A percentile compares a stretch with the other conserved stretches of the same genome.
phyloP scores from a whole-genome alignment of 2,797 vertebrate species.

The Graptemys geographica region DNA sequence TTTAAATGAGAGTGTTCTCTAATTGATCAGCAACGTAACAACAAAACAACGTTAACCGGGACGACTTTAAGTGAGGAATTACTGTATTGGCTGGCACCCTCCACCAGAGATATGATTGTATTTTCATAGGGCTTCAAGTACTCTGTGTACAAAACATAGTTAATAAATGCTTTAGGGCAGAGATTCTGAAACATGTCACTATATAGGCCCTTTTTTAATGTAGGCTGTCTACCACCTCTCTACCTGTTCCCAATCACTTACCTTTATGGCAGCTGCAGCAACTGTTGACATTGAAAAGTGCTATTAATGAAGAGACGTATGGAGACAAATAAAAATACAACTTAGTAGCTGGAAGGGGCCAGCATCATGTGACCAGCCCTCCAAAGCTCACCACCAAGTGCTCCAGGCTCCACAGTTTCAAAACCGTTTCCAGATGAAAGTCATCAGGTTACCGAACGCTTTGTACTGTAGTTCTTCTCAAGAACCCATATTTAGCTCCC shows the following conservation, averaged over 20 bases:
- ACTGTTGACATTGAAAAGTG: no score
- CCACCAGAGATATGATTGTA: background rate
- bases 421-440: no score
- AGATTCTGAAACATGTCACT: background rate
- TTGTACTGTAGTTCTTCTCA: background rate
- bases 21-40: no score
- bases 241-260: no score
- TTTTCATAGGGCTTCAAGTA: background rate
- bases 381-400: no score
- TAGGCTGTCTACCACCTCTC: background rate
- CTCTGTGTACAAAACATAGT: background rate
- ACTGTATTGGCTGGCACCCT: background rate
- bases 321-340: background rate
- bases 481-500: background rate
- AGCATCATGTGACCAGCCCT: no score
- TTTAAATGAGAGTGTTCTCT: no score
- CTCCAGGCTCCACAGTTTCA: no score
- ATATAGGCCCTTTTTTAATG: background rate
- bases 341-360: no score
- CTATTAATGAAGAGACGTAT: no score
- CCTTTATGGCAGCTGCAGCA: background rate
- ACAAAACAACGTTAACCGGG: no score
- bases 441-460: background rate
- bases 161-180: background rate
- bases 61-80: no score